phyloP scores from a whole-genome alignment of 92 coral and sea anemone genomes.

The Plumapathes pennacea region DNA sequence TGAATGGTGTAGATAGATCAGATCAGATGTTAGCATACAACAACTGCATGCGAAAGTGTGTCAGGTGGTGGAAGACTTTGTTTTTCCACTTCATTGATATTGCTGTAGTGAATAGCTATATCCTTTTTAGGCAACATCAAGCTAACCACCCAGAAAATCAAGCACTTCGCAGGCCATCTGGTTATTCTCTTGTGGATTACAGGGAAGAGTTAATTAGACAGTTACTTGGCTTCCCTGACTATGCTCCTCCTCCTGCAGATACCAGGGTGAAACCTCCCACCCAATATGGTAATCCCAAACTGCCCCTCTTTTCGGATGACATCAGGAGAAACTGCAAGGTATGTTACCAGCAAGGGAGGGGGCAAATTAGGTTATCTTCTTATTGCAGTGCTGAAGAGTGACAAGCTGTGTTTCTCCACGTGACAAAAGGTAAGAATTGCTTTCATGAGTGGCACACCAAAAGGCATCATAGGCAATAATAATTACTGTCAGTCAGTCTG shows the following conservation, averaged over 20 bases:
- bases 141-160: conserved; percentile 8
- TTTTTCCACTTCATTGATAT: no score
- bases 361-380: conserved; percentile 3
- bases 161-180: conserved; percentile 5
- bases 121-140: conserved; percentile 30
- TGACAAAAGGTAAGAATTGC: no score
- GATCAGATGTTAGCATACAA: conserved; percentile 12
- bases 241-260: conserved; percentile 22
- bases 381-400: conserved; percentile 16
- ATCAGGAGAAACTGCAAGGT: conserved; percentile 13
- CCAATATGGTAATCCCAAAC: conserved; percentile 2
- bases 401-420: no score
- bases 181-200: conserved; percentile 29
- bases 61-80: conserved; percentile 48
- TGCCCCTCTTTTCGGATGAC: conserved; percentile 4
- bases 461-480: no score
- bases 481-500: no score
- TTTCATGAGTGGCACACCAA: no score
- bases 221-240: conserved; percentile 31
- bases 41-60: conserved; percentile 20
- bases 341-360: conserved; percentile 27
- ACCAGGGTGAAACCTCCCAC: background rate
- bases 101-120: conserved; percentile 23
- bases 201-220: conserved; percentile 41
- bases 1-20: conserved; percentile 37